Base-by-base conservation (phyloP, 2,113 vertebrate species). In the Aegotheles bennettii region DNA sequence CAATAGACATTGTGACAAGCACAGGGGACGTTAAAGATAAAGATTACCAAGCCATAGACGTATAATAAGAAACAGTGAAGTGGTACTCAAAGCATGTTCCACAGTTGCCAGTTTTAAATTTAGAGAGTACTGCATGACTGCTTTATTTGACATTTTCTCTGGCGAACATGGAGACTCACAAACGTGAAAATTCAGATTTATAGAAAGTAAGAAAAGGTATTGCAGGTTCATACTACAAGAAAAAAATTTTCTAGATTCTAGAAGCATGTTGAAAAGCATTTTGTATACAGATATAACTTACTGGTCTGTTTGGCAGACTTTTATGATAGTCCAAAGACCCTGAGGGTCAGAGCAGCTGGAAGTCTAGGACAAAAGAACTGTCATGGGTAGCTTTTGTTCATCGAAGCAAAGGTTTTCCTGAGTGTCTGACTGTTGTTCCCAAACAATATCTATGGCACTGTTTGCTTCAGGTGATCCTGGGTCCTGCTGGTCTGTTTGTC, bases 401-500 rank as follows among this genome's bases (percentile, higher is more conserved):
- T 86, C 0, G 28, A 97, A 97, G 97, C 95, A 94, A 97, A 98
- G 96, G 90, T 93, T 97, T 92, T 86, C 84, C 80, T 65, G 92
- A 97, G 96, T 95, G 97, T 97, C 97, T 96, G 88, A 86, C 86
- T 96, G 97, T 98, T 97, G 95, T 93, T 97, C 69, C 94, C 88
- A 95, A 97, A 98, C 97, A 97, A 97, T 97, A 94, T 82, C 96
- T 70, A 53, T 75, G 95, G 96, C 96, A 89, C 96, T 92, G 88
- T 97, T 96, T 95, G 94, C 96, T 97, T 97, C 90, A 69, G 95
- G 97, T 97, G 94, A 74, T 93, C 7, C 42, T 95, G 94, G 92
- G 91, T 96, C 98, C 97, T 96, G 97, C 98, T 97, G 98, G 93
- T 97, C 96, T 98, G 89, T 97, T 98, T 98, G 96, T 96, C 96